Evolutionary conservation across 1,140 invertebrate genomes (phyloP).

Genomic region (Uloborus diversus): DNA sequence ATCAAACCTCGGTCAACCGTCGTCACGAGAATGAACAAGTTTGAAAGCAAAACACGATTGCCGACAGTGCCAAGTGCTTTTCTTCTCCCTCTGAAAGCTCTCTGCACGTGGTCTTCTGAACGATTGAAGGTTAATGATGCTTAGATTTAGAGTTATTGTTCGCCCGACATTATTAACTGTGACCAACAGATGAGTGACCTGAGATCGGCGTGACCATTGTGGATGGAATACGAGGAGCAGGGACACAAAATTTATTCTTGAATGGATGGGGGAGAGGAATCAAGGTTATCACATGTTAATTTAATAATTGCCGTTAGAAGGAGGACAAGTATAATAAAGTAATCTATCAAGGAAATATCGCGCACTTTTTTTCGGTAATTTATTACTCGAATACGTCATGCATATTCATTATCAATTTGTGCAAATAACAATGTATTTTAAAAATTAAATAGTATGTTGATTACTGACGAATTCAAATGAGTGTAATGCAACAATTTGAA

Average conservation of each 20-base stretch:
- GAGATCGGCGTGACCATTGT: constrained; percentile 40
- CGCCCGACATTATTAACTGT: constrained; percentile 38
- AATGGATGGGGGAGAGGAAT: not conserved
- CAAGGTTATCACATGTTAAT: not conserved
- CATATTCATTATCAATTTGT: no score
- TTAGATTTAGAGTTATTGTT: constrained; percentile 41
- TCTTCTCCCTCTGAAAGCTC: not conserved
- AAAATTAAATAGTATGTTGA: no score
- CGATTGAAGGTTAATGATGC: constrained; percentile 48
- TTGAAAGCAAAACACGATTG: not conserved
- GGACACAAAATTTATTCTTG: constrained; percentile 28
- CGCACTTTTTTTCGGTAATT: no score
- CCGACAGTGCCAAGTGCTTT: no score
- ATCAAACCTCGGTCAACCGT: not conserved
- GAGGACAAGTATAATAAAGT: no score
- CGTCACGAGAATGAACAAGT: not conserved
- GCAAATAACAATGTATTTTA: no score
- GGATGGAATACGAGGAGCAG: constrained; percentile 24
- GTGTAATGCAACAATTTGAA: no score
- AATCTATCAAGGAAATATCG: no score
- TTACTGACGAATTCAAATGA: no score
- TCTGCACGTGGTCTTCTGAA: not conserved
- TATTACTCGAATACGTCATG: no score
- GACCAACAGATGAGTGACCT: constrained; percentile 47
- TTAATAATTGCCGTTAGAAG: no score